Evolutionary conservation across 1,140 invertebrate species (phyloP).

Genomic region (Probaryconus sp.): DNA sequence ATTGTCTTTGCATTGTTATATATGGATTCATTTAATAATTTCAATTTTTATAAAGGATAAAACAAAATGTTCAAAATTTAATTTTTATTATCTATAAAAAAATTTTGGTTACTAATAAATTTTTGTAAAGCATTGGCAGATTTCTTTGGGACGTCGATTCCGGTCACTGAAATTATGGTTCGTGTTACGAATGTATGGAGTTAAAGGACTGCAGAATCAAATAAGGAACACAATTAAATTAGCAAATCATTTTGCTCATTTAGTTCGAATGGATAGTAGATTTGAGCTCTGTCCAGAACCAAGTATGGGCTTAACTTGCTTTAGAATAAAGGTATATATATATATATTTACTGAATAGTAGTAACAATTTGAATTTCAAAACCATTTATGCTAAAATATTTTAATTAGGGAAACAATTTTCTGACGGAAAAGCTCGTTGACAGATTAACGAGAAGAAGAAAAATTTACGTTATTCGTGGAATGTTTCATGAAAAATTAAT

Average conservation of each 20-base stretch:
- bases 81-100: too few relatives aligned
- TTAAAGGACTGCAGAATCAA: slow-evolving; percentile 87
- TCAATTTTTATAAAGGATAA: too few relatives aligned
- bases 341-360: slow-evolving; percentile 1
- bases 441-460: slow-evolving; percentile 86
- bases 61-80: too few relatives aligned
- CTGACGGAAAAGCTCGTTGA: slow-evolving; percentile 87
- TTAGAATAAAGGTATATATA: slow-evolving; percentile 85
- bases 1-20: too few relatives aligned
- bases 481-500: slow-evolving; percentile 83
- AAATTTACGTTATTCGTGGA: slow-evolving; percentile 91
- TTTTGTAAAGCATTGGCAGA: slow-evolving; percentile 92
- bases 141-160: slow-evolving; percentile 93
- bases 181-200: slow-evolving; percentile 90
- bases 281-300: slow-evolving; percentile 88
- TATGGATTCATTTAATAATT: too few relatives aligned
- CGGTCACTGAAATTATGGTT: slow-evolving; percentile 97
- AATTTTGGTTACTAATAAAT: too few relatives aligned
- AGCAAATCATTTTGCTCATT: slow-evolving; percentile 86
- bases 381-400: background rate
- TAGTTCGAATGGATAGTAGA: slow-evolving; percentile 83
- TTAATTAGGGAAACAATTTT: slow-evolving; percentile 84
- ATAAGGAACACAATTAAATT: slow-evolving; percentile 87
- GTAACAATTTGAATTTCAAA: background rate
- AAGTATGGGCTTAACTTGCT: slow-evolving; percentile 91